phyloP scores from a whole-genome alignment of 1,140 invertebrate genomes.

The Drosophila neocordata region DNA sequence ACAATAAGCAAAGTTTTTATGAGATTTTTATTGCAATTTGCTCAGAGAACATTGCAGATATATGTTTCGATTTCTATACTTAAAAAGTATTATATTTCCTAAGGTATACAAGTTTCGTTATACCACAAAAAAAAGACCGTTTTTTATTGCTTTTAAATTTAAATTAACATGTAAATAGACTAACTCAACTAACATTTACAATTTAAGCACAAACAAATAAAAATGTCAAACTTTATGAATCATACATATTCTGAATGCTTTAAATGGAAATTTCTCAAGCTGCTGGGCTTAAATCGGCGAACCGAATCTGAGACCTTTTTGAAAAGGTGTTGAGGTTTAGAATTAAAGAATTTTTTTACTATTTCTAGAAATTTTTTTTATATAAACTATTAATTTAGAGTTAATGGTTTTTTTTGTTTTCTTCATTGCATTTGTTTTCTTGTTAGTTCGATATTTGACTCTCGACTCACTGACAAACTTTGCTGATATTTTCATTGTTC shows the following conservation, averaged over 20 bases:
- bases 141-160: not conserved
- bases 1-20: not conserved
- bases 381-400: not conserved
- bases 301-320: no score
- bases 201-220: not conserved
- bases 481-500: not conserved
- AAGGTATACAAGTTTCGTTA: not conserved
- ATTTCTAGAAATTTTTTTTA: not conserved
- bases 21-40: no score
- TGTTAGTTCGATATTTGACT: not conserved
- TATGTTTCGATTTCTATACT: no score
- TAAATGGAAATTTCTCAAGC: not conserved
- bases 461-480: not conserved
- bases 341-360: not conserved
- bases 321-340: not conserved
- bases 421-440: not conserved
- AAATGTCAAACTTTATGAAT: not conserved
- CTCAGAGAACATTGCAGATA: no score
- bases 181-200: not conserved
- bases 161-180: not conserved
- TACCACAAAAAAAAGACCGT: not conserved
- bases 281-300: no score
- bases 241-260: constrained; percentile 23
- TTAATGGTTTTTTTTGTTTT: no score
- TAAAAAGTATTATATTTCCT: no score